Evolutionary conservation across 2,113 vertebrate species (phyloP), one percentile per base, ranked within the genome.

Genomic region (Dipodomys ordii): DNA sequence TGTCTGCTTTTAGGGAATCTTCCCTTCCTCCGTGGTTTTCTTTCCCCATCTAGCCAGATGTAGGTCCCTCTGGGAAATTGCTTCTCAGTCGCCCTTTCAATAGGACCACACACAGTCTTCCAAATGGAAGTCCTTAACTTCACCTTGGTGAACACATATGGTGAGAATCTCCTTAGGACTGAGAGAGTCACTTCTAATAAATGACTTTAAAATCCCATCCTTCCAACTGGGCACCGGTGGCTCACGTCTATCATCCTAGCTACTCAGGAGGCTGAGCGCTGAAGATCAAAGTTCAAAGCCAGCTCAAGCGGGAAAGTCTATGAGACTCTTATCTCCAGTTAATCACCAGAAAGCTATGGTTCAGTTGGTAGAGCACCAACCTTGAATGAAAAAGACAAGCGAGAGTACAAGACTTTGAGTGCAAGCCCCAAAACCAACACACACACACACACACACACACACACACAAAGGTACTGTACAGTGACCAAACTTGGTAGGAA

Each of bases 201-300:
- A 80, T 60, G 5, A 82, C 83, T 95, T 92, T 73, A 87, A 88
- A 74, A 78, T 74, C 90, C 73, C 89, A 81, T 74, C 91, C 73
- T 85, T 77, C 39, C 10, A 25, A 49, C 57, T 62, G 53, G 15
- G 53, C 53, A 57, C 53, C 15, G 15, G 53, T 18, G 53, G 53
- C 15, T 57, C 53, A 57, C 15, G 4, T 39, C 35, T 39, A 39
- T 39, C 35, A 57, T 57, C 53, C 53, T 57, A 57, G 3, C 53
- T 57, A 57, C 53, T 57, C 53, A 57, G 3, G 53, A 57, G 53
- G 15, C 53, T 57, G 15, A 57, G 53, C 0, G 12, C 53, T 57
- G 53, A 57, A 57, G 53, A 18, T 18, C 12, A 13, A 57, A 57
- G 53, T 57, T 57, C 53, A 57, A 57, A 57, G 53, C 53, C 53